Percentiles rank a stretch among this genome's conserved stretches.
Conservation (phyloP, 2,888 invertebrate genomes). For the Bruchidius siliquastri region DNA sequence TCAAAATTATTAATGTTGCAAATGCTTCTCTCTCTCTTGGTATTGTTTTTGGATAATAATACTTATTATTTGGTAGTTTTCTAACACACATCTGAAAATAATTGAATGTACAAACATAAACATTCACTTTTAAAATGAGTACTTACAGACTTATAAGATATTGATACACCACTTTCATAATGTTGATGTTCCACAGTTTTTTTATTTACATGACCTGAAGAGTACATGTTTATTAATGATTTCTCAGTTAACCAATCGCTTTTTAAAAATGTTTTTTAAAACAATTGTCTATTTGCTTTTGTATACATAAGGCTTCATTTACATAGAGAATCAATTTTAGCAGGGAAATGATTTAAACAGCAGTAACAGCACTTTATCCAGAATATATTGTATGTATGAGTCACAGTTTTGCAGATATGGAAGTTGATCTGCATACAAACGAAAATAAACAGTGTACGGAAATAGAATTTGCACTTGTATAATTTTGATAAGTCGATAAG, state of each 20-base stretch:
- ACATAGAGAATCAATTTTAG: background rate
- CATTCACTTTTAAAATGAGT: too few relatives aligned
- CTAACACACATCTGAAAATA: constrained; percentile 23
- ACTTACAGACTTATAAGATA: background rate
- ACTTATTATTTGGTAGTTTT: constrained; percentile 12
- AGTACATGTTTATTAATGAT: background rate
- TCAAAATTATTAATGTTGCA: constrained; percentile 5
- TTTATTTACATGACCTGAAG: background rate
- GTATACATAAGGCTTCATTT: background rate
- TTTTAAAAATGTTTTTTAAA: background rate
- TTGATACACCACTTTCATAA: too few relatives aligned
- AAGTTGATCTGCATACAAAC: background rate
- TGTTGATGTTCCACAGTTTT: background rate
- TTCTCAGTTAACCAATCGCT: background rate
- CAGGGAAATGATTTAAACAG: background rate
- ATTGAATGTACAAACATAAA: too few relatives aligned
- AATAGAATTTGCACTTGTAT: background rate
- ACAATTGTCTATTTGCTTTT: too few relatives aligned
- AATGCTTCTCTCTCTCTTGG: constrained; percentile 20
- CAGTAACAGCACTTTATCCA: background rate
- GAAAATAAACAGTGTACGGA: background rate
- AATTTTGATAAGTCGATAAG: background rate
- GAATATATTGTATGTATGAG: background rate
- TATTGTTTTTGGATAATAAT: constrained; percentile 24
- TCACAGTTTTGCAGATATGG: background rate